These are phyloP conservation scores for Helostoma temminkii DNA, from an alignment of 2,797 vertebrate genomes.

Conservation along the genomic window DNA sequence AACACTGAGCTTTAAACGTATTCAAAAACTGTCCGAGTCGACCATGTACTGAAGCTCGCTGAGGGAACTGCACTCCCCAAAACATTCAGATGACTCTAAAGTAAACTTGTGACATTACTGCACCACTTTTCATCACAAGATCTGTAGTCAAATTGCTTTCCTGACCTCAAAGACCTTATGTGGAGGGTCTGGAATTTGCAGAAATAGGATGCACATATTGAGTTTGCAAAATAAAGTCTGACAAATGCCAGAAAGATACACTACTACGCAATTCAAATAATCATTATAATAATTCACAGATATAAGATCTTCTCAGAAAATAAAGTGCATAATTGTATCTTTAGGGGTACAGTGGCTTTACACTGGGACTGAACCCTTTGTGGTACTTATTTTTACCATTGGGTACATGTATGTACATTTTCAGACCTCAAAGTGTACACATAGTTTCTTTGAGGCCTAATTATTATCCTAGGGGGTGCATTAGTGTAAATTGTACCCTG, in stretches of 20 bases:
- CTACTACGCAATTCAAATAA: background rate
- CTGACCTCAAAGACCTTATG: constrained; percentile 11
- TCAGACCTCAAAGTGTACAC: too few species aligned
- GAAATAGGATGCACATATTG: background rate
- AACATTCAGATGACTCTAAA: background rate
- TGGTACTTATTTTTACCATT: too few species aligned
- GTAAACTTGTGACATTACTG: background rate
- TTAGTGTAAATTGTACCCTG: too few species aligned
- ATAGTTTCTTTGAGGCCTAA: too few species aligned
- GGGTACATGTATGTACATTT: too few species aligned
- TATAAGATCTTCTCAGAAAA: too few species aligned
- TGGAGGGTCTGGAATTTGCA: background rate
- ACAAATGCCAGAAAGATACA: background rate
- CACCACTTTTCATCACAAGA: background rate
- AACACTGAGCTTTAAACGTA: background rate
- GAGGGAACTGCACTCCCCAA: background rate
- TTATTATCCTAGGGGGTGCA: too few species aligned
- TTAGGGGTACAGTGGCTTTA: too few species aligned
- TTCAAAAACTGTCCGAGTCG: background rate
- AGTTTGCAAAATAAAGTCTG: constrained; percentile 7
- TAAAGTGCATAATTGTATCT: too few species aligned
- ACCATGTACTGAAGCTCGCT: background rate
- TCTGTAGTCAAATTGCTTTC: constrained; percentile 35
- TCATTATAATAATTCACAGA: too few species aligned
- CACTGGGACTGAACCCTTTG: too few species aligned